phyloP scores from a whole-genome alignment of 2,797 vertebrate species.

The Spizella passerina region DNA sequence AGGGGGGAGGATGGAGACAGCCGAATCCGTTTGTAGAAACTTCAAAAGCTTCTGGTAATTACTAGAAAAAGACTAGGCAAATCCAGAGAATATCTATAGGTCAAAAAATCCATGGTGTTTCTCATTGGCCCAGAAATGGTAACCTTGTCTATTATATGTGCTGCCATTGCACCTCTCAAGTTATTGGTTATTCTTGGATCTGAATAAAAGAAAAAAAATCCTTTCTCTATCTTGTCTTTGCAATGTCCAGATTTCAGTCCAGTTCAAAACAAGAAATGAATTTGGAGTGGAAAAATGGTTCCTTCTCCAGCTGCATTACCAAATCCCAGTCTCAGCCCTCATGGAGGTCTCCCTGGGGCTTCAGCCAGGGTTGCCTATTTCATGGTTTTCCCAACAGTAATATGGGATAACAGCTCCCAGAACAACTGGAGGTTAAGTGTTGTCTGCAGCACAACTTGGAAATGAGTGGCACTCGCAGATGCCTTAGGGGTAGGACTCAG shows the following conservation, averaged over 20 bases:
- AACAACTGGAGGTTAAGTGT: not conserved
- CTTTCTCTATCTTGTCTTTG: not conserved
- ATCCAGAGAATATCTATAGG: not conserved
- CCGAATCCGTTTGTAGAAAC: not conserved
- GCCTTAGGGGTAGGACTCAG: not conserved
- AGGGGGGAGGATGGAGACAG: not conserved
- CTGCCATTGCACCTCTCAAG: not conserved
- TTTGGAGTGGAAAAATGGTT: not conserved
- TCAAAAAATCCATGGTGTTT: not conserved
- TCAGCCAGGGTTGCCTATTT: not conserved
- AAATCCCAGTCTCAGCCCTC: not conserved
- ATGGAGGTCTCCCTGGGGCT: not conserved
- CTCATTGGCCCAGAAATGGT: not conserved
- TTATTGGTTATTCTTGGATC: not conserved
- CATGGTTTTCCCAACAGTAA: not conserved
- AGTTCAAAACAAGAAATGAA: not conserved
- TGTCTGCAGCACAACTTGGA: not conserved
- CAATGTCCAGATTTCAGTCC: not conserved
- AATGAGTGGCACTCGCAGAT: not conserved
- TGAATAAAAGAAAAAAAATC: not conserved
- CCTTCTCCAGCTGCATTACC: not conserved
- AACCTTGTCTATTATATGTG: not conserved
- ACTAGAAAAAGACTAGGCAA: not conserved
- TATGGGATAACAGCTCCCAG: not conserved
- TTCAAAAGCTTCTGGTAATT: not conserved